phyloP scores from a whole-genome alignment of 2,797 vertebrate genomes.

The Odontamblyopus rebecca region DNA sequence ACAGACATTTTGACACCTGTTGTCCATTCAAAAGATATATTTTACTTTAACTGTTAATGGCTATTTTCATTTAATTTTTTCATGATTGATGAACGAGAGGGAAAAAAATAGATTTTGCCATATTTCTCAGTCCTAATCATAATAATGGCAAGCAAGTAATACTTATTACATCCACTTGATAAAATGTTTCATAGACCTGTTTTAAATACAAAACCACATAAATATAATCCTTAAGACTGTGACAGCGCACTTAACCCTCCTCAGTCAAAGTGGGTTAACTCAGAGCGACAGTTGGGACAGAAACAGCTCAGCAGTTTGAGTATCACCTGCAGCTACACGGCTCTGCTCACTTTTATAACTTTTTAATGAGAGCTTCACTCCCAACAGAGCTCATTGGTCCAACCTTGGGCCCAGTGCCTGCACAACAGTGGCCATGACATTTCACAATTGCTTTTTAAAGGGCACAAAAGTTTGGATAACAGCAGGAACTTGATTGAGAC shows the following conservation, averaged over 20 bases:
- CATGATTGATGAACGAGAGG: too few relatives aligned
- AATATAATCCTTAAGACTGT: neutral
- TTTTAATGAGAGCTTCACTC: conserved; percentile 64
- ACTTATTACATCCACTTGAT: neutral
- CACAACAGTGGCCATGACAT: conserved; percentile 61
- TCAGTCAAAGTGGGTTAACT: conserved; percentile 4
- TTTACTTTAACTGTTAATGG: too few relatives aligned
- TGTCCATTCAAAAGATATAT: too few relatives aligned
- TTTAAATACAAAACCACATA: neutral
- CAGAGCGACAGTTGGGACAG: neutral
- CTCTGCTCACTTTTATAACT: conserved; percentile 41
- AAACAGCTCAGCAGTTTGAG: conserved; percentile 35
- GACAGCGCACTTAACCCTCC: neutral
- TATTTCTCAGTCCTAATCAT: too few relatives aligned
- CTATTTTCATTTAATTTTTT: too few relatives aligned
- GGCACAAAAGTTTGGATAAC: conserved; percentile 54
- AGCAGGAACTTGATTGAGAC: conserved; percentile 53
- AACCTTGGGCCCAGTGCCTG: conserved; percentile 39
- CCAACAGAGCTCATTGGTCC: conserved; percentile 50
- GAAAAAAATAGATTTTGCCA: too few relatives aligned
- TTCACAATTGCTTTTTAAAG: conserved; percentile 56
- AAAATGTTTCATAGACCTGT: neutral
- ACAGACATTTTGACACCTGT: too few relatives aligned
- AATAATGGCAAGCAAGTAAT: neutral
- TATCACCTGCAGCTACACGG: conserved; percentile 41